Percentiles rank a stretch among this genome's conserved stretches.
Evolutionary conservation across 2,113 vertebrate species (phyloP).

Genomic region (Chauna torquata): DNA sequence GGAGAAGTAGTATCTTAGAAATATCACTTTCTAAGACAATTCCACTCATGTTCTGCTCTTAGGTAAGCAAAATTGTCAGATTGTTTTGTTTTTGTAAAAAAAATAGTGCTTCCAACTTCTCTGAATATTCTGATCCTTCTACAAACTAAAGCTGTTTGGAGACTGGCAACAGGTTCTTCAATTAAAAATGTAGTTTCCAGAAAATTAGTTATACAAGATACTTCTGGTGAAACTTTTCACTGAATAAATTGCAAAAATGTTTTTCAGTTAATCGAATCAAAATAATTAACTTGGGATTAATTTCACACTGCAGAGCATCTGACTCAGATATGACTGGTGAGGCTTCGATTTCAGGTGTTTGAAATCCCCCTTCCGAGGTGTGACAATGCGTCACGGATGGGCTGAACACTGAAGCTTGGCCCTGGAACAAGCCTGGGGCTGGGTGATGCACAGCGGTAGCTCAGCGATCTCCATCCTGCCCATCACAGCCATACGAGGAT

Average conservation of each 20-base stretch:
- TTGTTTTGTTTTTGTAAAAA: neutral
- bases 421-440: neutral
- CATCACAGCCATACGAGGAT: accelerated
- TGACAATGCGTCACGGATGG: neutral
- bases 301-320: neutral
- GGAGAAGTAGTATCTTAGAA: neutral
- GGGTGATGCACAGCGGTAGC: neutral
- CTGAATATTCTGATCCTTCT: neutral
- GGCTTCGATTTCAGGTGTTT: neutral
- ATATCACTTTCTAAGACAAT: neutral
- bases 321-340: neutral
- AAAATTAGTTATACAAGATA: neutral
- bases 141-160: neutral
- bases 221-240: neutral
- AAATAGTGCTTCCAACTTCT: neutral
- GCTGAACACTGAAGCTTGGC: neutral
- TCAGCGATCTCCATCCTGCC: neutral
- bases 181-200: neutral
- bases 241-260: neutral
- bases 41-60: neutral
- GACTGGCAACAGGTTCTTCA: neutral
- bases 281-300: neutral
- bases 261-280: neutral
- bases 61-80: neutral
- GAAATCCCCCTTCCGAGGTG: neutral